Base-by-base conservation (phyloP, 2,888 invertebrate genomes). In the Osmoderma eremita region DNA sequence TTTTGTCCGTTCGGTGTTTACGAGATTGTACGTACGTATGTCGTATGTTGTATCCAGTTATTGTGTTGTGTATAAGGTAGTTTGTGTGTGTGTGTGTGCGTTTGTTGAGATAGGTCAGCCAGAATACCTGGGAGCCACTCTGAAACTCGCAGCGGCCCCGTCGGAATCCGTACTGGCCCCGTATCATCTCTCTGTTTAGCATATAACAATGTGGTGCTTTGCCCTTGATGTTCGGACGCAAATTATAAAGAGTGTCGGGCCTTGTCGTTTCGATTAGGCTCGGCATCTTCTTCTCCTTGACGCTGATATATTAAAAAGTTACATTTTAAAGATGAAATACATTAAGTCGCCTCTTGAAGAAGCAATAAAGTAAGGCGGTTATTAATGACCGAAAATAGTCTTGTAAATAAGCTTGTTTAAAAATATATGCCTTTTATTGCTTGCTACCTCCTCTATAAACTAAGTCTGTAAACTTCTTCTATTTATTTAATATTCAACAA, bases 31-130 rank as follows among this genome's bases (percentile, higher is more conserved):
- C 15, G 51, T 15, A 22, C 22, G 24, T 24, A 13, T 50, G 50
- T 45, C 45, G 58, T 61, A 30, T 30, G n/a, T n/a, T n/a, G n/a
- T n/a, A 30, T 45, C 45, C 45, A 45, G 58, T 61, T 53, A 15
- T 36, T 30, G 24, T 30, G 30, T 42, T 42, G 56, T 13, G 41
- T 41, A n/a, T 13, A 3, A 42, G 10, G 13, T 15, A n/a, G 17
- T 42, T 13, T 4, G 6, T 56, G 10, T 56, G 39, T n/a, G 38
- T 13, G 20, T 45, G 58, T 58, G 45, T 45, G 58, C 24, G 58
- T 61, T 30, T 30, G 30, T 61, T 61, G 58, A 42, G 58, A 45
- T 61, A 61, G 58, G 58, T 61, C 58, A 61, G 58, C 45, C 24
- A 45, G 15, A 48, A 61, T 61, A 61, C 58, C 58, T 61, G 58